phyloP scores from a whole-genome alignment of 2,888 invertebrate species.

The Spialia ferax region DNA sequence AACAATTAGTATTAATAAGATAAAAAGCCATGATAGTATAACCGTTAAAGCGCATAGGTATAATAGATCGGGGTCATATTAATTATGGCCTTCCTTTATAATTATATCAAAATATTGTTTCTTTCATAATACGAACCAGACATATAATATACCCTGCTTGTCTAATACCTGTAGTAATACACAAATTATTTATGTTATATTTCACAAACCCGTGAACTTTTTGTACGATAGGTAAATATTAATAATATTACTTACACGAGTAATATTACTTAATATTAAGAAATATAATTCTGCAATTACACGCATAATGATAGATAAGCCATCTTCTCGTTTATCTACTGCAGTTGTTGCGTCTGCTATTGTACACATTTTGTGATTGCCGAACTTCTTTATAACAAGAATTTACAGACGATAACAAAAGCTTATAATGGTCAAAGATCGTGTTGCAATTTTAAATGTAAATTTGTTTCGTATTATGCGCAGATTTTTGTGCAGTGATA shows the following conservation, averaged over 20 bases:
- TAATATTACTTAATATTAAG: conserved; percentile 4
- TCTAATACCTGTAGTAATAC: too few species aligned
- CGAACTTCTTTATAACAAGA: conserved; percentile 5
- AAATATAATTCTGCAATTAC: conserved; percentile 11
- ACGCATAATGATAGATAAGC: conserved; percentile 13
- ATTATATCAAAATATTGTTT: too few species aligned
- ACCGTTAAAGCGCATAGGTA: too few species aligned
- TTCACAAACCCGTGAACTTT: background rate
- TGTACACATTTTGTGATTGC: conserved; percentile 2
- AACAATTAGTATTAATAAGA: conserved; percentile 42
- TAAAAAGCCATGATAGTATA: too few species aligned
- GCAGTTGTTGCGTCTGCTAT: conserved; percentile 11
- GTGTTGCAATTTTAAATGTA: background rate
- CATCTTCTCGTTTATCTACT: background rate
- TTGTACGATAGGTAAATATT: background rate
- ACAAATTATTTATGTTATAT: background rate
- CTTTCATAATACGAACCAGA: too few species aligned
- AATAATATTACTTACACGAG: background rate
- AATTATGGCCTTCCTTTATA: too few species aligned
- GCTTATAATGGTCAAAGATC: background rate
- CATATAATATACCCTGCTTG: too few species aligned
- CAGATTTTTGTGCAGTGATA: background rate
- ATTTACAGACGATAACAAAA: conserved; percentile 1
- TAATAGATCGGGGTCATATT: too few species aligned
- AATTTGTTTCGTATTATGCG: background rate